Evolutionary conservation across 1,140 invertebrate species (phyloP).

Genomic region (Drosophila azteca): DNA sequence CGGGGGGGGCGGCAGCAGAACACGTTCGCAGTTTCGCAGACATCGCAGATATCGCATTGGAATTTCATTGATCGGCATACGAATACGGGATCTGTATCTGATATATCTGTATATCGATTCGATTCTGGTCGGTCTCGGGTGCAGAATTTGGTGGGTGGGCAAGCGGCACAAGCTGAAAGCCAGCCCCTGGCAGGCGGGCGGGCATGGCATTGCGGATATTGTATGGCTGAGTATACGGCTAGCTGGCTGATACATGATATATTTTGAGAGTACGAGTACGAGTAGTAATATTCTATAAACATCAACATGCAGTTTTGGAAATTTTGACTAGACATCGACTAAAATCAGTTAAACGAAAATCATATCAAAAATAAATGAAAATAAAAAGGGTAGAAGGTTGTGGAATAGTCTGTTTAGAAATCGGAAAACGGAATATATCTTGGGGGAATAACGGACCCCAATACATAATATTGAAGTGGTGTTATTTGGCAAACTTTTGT

Average conservation of each 20-base stretch:
- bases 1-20: conserved; percentile 37
- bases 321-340: conserved; percentile 50
- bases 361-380: background rate
- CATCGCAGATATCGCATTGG: conserved; percentile 24
- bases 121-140: conserved; percentile 50
- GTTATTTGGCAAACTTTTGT: no score
- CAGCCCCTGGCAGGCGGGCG: conserved; percentile 56
- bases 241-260: no score
- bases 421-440: no score
- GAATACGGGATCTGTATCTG: conserved; percentile 60
- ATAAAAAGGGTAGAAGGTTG: background rate
- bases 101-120: no score
- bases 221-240: conserved; percentile 2
- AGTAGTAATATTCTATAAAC: conserved; percentile 34
- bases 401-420: no score
- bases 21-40: conserved; percentile 47
- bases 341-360: conserved; percentile 25
- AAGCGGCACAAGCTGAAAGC: conserved; percentile 62
- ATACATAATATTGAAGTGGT: no score
- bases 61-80: conserved; percentile 40
- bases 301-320: conserved; percentile 74
- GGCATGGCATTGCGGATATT: conserved; percentile 30
- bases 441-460: no score
- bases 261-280: no score
- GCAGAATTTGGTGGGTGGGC: conserved; percentile 67